Percentiles rank a stretch among this genome's conserved stretches.
phyloP scores from a whole-genome alignment of 1,140 invertebrate species.

The Nasonia giraulti region DNA sequence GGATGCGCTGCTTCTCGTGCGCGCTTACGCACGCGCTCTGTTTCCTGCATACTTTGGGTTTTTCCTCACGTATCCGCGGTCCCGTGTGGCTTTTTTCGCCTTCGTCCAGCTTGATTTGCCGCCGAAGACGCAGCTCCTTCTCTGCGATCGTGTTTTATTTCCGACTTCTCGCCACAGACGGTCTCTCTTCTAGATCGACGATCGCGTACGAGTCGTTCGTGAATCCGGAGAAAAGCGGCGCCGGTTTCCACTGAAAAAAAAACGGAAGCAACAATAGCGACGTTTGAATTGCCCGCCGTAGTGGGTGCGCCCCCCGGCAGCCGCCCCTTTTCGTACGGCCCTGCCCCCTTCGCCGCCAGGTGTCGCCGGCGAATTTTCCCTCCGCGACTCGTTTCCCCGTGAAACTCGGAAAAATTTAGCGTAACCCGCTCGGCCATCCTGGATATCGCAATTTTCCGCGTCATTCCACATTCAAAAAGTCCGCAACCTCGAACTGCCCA shows the following conservation, averaged over 20 bases:
- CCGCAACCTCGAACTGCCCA: background rate
- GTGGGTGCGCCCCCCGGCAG: background rate
- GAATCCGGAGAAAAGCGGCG: no score
- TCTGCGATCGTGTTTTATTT: no score
- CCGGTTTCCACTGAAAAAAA: no score
- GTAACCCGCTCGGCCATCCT: constrained; percentile 28
- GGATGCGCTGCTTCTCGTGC: no score
- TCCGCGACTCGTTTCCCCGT: constrained; percentile 16
- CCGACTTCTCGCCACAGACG: no score
- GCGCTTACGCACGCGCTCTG: background rate
- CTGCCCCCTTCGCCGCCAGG: constrained; percentile 49
- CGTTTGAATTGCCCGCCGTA: constrained; percentile 41
- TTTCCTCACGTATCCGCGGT: no score
- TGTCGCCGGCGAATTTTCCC: constrained; percentile 53
- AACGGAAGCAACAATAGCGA: background rate
- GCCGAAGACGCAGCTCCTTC: no score
- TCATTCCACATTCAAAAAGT: background rate
- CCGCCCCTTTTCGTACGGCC: constrained; percentile 37
- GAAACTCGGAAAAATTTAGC: background rate
- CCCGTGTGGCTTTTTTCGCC: no score
- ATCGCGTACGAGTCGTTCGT: no score
- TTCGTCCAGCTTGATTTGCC: no score
- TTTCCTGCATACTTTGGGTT: background rate
- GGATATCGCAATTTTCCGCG: constrained; percentile 22
- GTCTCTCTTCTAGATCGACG: no score